Conservation (phyloP, 2,797 vertebrate species). For the Pseudochromis fuscus region DNA sequence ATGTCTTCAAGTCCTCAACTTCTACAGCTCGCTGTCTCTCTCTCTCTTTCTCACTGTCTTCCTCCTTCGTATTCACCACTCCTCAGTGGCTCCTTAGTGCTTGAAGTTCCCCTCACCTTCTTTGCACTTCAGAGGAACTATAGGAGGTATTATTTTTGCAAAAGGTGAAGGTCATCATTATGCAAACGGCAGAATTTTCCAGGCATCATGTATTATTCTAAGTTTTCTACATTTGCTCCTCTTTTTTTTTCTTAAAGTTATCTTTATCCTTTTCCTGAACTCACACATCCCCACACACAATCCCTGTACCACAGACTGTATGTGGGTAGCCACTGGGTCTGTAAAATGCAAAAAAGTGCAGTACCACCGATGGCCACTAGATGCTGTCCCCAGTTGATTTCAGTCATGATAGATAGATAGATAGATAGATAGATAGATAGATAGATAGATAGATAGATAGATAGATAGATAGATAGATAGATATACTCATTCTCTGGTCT, state of each 20-base stretch:
- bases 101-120: conserved; percentile 40
- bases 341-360: too few relatives aligned
- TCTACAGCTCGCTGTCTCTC: conserved; percentile 4
- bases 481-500: too few relatives aligned
- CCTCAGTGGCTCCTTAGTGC: conserved; percentile 47
- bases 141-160: conserved; percentile 48
- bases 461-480: too few relatives aligned
- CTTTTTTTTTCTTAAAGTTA: conserved; percentile 40
- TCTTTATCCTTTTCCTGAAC: conserved; percentile 14
- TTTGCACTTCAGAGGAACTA: conserved; percentile 35
- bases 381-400: too few relatives aligned
- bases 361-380: too few relatives aligned
- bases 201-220: conserved; percentile 50
- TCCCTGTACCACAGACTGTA: too few relatives aligned
- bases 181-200: conserved; percentile 28
- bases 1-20: conserved; percentile 29
- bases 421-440: too few relatives aligned
- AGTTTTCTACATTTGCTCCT: conserved; percentile 33
- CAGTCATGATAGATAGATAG: too few relatives aligned
- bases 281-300: neutral
- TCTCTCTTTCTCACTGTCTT: too few relatives aligned
- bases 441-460: too few relatives aligned
- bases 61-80: conserved; percentile 16
- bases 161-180: conserved; percentile 63
- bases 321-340: neutral